Percentiles rank a stretch among this genome's conserved stretches.
Conservation (phyloP, 2,888 invertebrate genomes). For the Lacanobia oleracea region DNA sequence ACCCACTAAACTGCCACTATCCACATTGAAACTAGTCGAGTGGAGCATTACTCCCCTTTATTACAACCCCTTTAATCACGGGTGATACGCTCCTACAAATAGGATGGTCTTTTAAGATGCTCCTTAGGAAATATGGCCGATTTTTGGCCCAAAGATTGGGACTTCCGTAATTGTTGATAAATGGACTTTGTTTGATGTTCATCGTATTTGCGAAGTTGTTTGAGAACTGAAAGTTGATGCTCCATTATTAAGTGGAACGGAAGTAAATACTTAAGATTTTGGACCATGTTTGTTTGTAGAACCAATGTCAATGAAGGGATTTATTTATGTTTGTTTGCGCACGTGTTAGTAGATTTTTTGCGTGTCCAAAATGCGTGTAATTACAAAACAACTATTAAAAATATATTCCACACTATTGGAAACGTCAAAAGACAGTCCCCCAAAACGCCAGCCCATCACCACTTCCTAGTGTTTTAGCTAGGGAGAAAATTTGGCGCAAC, state of each 20-base stretch:
- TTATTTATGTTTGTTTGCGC: background rate
- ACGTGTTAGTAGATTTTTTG: background rate
- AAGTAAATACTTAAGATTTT: no score
- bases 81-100: no score
- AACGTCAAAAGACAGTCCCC: background rate
- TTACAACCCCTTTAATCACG: slow-evolving; percentile 55
- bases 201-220: slow-evolving; percentile 40
- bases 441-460: background rate
- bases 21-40: slow-evolving; percentile 47
- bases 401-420: background rate
- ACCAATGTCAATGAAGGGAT: background rate
- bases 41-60: slow-evolving; percentile 55
- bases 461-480: background rate
- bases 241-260: no score
- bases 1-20: slow-evolving; percentile 46
- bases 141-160: slow-evolving; percentile 38
- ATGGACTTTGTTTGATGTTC: slow-evolving; percentile 44
- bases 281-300: background rate
- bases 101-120: slow-evolving; percentile 16
- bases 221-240: slow-evolving; percentile 5
- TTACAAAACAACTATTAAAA: no score
- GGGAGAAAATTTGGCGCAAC: background rate
- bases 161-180: slow-evolving; percentile 17
- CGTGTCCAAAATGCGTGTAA: no score
- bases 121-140: slow-evolving; percentile 30